Evolutionary conservation across 2,888 invertebrate species (phyloP).

Genomic region (Cylloceria caligata): DNA sequence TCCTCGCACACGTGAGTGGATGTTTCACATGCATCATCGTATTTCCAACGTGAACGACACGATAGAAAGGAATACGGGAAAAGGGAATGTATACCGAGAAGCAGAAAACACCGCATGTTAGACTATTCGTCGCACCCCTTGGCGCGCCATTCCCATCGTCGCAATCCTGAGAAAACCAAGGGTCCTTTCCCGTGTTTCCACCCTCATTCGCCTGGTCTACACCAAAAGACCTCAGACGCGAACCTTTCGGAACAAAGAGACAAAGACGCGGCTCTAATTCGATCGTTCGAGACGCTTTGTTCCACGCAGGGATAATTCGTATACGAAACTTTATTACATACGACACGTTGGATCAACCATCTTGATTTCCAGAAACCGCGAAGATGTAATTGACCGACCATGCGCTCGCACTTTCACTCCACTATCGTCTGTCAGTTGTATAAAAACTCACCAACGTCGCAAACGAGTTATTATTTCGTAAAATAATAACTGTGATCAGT

Average conservation of each 20-base stretch:
- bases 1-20: constrained; percentile 9
- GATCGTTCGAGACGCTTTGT: constrained; percentile 62
- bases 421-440: not conserved
- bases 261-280: constrained; percentile 67
- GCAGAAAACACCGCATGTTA: not conserved
- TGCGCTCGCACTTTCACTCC: constrained; percentile 5
- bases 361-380: not conserved
- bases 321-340: not conserved
- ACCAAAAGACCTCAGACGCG: not conserved
- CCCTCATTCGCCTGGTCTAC: constrained; percentile 59
- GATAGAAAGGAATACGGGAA: constrained; percentile 23
- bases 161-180: constrained; percentile 46
- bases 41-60: constrained; percentile 33
- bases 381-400: not conserved
- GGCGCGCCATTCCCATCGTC: constrained; percentile 17
- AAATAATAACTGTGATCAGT: not conserved
- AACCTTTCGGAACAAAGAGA: constrained; percentile 43
- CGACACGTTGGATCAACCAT: not conserved
- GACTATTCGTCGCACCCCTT: constrained; percentile 19
- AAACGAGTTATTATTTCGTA: not conserved
- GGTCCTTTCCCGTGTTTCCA: constrained; percentile 64
- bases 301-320: constrained; percentile 48
- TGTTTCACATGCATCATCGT: constrained; percentile 58
- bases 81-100: constrained; percentile 11
- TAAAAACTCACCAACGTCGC: not conserved